A percentile compares a stretch with the other conserved stretches of the same genome.
Conservation (phyloP, 1,140 invertebrate genomes). For the Drosophila novamexicana region DNA sequence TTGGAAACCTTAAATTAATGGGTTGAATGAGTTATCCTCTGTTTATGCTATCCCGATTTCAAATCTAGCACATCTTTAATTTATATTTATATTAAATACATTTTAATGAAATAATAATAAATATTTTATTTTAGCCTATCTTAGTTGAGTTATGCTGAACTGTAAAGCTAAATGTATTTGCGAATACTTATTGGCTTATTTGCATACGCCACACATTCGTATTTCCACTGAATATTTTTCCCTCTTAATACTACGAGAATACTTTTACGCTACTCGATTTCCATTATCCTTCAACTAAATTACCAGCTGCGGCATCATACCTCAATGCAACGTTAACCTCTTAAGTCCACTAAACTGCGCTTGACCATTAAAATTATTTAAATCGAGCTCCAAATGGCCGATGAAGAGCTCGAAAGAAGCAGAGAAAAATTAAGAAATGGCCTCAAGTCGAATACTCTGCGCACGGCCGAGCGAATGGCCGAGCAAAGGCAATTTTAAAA, state of each 20-base stretch:
- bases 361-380: constrained; percentile 43
- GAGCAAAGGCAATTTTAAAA: constrained; percentile 66
- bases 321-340: constrained; percentile 22
- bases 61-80: no score
- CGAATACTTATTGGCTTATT: neutral
- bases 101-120: neutral
- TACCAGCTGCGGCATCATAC: constrained; percentile 1
- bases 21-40: no score
- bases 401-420: neutral
- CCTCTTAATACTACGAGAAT: no score
- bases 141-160: no score
- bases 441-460: constrained; percentile 33
- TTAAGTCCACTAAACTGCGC: constrained; percentile 13
- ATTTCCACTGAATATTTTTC: no score
- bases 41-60: no score
- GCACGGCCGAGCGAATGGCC: constrained; percentile 26
- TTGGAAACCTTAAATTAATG: no score
- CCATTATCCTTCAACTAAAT: neutral
- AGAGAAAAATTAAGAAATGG: constrained; percentile 27
- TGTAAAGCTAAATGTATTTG: neutral
- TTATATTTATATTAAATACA: no score
- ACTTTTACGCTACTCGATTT: neutral
- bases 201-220: no score
- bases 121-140: neutral
- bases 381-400: constrained; percentile 48